phyloP scores from a whole-genome alignment of 2,113 vertebrate genomes.

The Cryptomyrus ogoouensis region DNA sequence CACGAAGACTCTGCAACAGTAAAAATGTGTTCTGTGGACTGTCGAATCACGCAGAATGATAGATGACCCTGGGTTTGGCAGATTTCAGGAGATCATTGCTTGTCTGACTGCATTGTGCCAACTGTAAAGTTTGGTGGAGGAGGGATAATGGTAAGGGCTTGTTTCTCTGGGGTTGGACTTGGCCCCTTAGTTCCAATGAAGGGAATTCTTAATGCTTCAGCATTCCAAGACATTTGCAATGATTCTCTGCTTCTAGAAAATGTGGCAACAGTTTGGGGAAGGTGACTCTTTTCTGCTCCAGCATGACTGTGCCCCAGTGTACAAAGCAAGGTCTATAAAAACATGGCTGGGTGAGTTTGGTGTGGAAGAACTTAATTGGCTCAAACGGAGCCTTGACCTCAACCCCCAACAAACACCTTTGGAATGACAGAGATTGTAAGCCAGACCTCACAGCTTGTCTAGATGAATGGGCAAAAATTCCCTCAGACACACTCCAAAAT shows the following conservation, averaged over 20 bases:
- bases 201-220: background rate
- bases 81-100: background rate
- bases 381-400: background rate
- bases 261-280: background rate
- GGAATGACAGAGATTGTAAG: background rate
- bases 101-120: background rate
- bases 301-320: background rate
- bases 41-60: background rate
- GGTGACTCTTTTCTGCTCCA: background rate
- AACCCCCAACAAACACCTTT: background rate
- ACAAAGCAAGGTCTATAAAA: background rate
- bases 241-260: background rate
- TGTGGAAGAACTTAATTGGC: background rate
- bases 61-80: background rate
- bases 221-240: background rate
- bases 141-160: too few species aligned
- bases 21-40: background rate
- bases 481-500: background rate
- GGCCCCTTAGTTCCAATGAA: background rate
- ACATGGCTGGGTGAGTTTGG: background rate
- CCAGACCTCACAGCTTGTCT: background rate
- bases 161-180: background rate
- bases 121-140: background rate
- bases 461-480: background rate
- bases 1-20: background rate